These are phyloP conservation scores for Trichogramma evanescens DNA, from an alignment of 2,888 invertebrate genomes.

Conservation along the genomic window DNA sequence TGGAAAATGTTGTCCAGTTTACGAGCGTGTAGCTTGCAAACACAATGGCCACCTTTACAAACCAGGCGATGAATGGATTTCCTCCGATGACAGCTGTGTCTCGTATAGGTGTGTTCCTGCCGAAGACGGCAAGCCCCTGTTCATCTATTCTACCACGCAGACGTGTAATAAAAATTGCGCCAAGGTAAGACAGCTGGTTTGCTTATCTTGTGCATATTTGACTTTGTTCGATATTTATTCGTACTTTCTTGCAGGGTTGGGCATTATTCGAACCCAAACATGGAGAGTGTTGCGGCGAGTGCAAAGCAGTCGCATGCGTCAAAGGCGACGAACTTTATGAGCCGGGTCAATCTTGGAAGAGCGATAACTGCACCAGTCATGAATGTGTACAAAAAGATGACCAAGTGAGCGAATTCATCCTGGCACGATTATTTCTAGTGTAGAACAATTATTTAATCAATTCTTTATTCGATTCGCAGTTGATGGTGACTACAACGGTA, in stretches of 20 bases:
- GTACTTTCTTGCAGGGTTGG: constrained; percentile 39
- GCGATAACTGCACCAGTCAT: constrained; percentile 58
- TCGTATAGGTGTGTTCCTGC: constrained; percentile 50
- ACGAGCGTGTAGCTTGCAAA: constrained; percentile 53
- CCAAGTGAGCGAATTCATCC: constrained; percentile 21
- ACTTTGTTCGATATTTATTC: background rate
- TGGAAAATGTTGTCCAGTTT: constrained; percentile 55
- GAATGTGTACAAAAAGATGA: constrained; percentile 46
- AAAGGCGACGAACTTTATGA: constrained; percentile 49
- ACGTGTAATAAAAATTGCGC: constrained; percentile 50
- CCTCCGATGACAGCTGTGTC: constrained; percentile 52
- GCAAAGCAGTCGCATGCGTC: constrained; percentile 55
- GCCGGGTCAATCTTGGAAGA: constrained; percentile 56
- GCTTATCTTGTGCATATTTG: background rate
- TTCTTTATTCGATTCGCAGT: constrained; percentile 12
- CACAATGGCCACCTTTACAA: constrained; percentile 48
- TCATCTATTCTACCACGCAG: constrained; percentile 46
- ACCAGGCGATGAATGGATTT: constrained; percentile 51
- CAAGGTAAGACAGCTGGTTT: constrained; percentile 26
- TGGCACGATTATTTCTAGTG: background rate
- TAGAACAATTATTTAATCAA: background rate
- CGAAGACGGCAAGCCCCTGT: constrained; percentile 43
- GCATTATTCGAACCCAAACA: constrained; percentile 34
- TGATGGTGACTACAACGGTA: constrained; percentile 28
- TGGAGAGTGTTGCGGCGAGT: constrained; percentile 59